Base-by-base conservation (phyloP, 2,888 invertebrate genomes). In the Alcis repandata region DNA sequence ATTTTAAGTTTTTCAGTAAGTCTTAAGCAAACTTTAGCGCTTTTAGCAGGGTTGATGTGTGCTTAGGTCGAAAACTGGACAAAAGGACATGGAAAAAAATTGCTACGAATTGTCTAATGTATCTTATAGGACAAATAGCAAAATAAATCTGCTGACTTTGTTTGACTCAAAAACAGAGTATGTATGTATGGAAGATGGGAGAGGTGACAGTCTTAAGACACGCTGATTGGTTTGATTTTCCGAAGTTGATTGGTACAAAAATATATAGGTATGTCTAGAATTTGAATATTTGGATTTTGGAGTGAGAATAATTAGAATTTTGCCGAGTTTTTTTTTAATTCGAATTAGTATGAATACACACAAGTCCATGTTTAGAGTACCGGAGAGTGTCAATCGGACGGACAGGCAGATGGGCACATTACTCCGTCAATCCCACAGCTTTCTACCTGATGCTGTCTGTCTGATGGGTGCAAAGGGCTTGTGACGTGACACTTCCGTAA, bases 361-460 rank as follows among this genome's bases (percentile, higher is more conserved):
- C 11, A 49, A 49, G 11, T 11, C 6, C 15, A 27, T 8, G 22
- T 46, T n/a, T n/a, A 22, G 8, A n/a, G 15, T 36, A 36, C 36
- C 27, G 3, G 27, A 4, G 27, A 36, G 38, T 46, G 27, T 15
- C 36, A 38, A 13, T 49, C 40, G 70, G 75, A 75, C 71, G 63
- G 80, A 79, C 76, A 72, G 73, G 73, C 78, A 76, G 79, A 71
- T 72, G 73, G 77, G 63, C 63, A 60, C 76, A 79, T 71, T 71
- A 66, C 41, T 33, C 15, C 41, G 59, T 66, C 62, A 46, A 67
- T 63, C 59, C 17, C 40, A 22, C 57, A 43, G 60, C 71, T 72
- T 70, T 72, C 69, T 72, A 75, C 74, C 76, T 76, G 74, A 62
- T 68, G 69, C 67, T 59, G 65, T 67, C 67, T 59, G 58, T 67